phyloP scores from a whole-genome alignment of 2,888 invertebrate genomes.

The Protophormia terraenovae region DNA sequence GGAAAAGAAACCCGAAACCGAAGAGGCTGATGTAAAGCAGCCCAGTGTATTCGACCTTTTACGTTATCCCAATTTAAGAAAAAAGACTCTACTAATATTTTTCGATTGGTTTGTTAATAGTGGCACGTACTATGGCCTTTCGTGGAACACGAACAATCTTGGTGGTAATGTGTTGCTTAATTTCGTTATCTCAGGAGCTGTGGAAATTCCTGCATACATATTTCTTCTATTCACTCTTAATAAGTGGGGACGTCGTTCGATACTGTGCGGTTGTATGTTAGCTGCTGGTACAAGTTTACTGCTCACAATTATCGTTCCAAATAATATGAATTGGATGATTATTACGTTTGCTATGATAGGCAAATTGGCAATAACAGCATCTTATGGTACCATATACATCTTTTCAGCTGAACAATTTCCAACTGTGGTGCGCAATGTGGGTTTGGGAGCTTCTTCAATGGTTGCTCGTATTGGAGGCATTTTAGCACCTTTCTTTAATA shows the following conservation, averaged over 20 bases:
- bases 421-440: constrained; percentile 90
- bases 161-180: constrained; percentile 88
- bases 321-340: constrained; percentile 82
- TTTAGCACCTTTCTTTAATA: constrained; percentile 89
- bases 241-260: constrained; percentile 86
- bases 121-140: constrained; percentile 89
- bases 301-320: constrained; percentile 84
- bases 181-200: constrained; percentile 88
- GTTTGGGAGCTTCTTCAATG: constrained; percentile 93
- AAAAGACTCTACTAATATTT: constrained; percentile 86
- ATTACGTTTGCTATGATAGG: constrained; percentile 87
- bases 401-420: constrained; percentile 90
- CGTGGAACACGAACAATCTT: constrained; percentile 88
- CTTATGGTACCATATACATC: constrained; percentile 88
- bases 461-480: constrained; percentile 89
- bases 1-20: constrained; percentile 67
- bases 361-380: constrained; percentile 87
- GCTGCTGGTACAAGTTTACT: constrained; percentile 84
- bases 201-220: constrained; percentile 88
- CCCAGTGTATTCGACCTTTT: constrained; percentile 84
- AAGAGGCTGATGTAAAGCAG: constrained; percentile 73
- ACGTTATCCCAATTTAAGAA: constrained; percentile 85
- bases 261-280: constrained; percentile 87
- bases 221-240: constrained; percentile 86
- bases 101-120: constrained; percentile 91